phyloP scores from a whole-genome alignment of 2,113 vertebrate species.

The Hiodon alosoides region DNA sequence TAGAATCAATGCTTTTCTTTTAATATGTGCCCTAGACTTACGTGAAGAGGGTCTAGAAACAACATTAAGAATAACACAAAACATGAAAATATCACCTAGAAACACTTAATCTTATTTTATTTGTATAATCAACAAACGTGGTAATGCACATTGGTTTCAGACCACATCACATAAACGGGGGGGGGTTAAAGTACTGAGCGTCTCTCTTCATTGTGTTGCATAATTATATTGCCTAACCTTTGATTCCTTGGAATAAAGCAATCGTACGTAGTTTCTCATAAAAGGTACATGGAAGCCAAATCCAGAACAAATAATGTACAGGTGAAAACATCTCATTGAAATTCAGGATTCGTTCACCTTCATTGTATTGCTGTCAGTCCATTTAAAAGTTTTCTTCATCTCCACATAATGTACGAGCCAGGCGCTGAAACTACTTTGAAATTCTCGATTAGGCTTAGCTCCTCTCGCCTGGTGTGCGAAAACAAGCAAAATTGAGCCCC shows the following conservation, averaged over 20 bases:
- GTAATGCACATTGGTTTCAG: conserved; percentile 25
- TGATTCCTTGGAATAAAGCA: conserved; percentile 24
- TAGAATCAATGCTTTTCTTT: no score
- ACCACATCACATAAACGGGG: conserved; percentile 21
- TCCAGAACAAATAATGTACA: conserved; percentile 51
- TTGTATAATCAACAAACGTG: conserved; percentile 26
- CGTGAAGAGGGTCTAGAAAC: not conserved
- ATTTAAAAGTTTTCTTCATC: conserved; percentile 50
- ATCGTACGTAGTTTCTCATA: conserved; percentile 24
- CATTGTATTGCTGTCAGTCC: conserved; percentile 43
- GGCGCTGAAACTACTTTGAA: conserved; percentile 39
- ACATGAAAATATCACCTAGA: not conserved
- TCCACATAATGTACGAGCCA: conserved; percentile 22
- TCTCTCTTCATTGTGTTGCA: conserved; percentile 21
- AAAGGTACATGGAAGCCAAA: conserved; percentile 42
- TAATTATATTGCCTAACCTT: conserved; percentile 31
- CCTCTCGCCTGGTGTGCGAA: conserved; percentile 41
- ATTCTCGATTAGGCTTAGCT: conserved; percentile 45
- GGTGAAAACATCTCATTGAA: conserved; percentile 44
- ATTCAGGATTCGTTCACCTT: conserved; percentile 47
- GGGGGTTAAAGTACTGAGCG: conserved; percentile 12
- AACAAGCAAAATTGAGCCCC: conserved; percentile 45
- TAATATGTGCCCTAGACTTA: not conserved
- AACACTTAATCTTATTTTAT: conserved; percentile 26
- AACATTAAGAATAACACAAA: not conserved